phyloP scores from a whole-genome alignment of 2,888 invertebrate genomes.

The Crossocerus cetratus region DNA sequence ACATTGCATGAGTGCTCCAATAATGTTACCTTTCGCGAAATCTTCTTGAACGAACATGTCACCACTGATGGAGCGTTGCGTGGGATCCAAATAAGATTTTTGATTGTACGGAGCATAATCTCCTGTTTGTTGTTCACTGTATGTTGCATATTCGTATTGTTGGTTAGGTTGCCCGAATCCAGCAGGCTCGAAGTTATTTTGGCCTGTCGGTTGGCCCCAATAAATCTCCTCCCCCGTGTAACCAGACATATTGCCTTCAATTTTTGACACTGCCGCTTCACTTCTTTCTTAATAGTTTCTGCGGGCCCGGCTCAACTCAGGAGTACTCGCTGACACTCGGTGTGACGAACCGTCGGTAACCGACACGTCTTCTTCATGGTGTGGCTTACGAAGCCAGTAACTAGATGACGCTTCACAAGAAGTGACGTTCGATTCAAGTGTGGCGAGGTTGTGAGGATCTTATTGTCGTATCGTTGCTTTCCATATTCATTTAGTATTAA shows the following conservation, averaged over 20 bases:
- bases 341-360: background rate
- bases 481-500: too few relatives aligned
- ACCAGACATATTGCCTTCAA: slow-evolving; percentile 63
- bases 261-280: background rate
- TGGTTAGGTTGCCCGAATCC: slow-evolving; percentile 78
- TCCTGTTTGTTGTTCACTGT: slow-evolving; percentile 65
- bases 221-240: slow-evolving; percentile 69
- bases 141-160: slow-evolving; percentile 73
- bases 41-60: slow-evolving; percentile 67
- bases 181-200: slow-evolving; percentile 78
- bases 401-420: too few relatives aligned
- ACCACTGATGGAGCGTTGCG: slow-evolving; percentile 62
- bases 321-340: background rate
- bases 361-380: background rate
- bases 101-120: slow-evolving; percentile 66
- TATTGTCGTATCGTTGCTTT: background rate
- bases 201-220: slow-evolving; percentile 66
- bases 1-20: background rate
- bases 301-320: background rate
- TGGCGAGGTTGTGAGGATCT: background rate
- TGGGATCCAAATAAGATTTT: slow-evolving; percentile 68
- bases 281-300: background rate
- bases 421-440: too few relatives aligned
- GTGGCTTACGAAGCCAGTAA: too few relatives aligned
- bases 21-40: slow-evolving; percentile 66